These are phyloP conservation scores for Panorpa germanica DNA, from an alignment of 2,888 invertebrate species.

Conservation along the genomic window DNA sequence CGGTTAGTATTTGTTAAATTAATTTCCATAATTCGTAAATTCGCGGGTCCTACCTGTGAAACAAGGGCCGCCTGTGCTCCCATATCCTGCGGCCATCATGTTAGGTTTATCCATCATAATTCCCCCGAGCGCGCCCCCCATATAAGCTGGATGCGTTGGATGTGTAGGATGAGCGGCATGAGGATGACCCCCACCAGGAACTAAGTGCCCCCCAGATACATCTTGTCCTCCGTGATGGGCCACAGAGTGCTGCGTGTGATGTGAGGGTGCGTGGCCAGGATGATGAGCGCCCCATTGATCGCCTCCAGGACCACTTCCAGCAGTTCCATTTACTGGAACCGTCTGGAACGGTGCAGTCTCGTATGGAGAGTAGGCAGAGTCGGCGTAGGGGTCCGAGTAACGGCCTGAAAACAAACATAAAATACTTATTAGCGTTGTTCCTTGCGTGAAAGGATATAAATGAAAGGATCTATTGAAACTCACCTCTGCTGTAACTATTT, in stretches of 20 bases:
- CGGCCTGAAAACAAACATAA: constrained; percentile 19
- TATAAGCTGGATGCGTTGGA: constrained; percentile 32
- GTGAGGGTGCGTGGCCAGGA: constrained; percentile 20
- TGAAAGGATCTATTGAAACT: constrained; percentile 11
- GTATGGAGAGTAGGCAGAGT: constrained; percentile 34
- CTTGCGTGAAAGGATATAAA: constrained; percentile 2
- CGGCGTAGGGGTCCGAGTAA: constrained; percentile 32
- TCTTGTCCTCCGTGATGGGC: too few species aligned
- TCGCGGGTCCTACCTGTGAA: constrained; percentile 32
- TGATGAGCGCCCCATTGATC: constrained; percentile 28
- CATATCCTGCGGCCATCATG: constrained; percentile 23
- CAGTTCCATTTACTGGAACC: constrained; percentile 41
- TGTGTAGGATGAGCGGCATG: constrained; percentile 30
- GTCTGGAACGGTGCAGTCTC: constrained; percentile 54
- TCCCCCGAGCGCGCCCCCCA: constrained; percentile 35
- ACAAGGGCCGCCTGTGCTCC: constrained; percentile 36
- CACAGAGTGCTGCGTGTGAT: constrained; percentile 20
- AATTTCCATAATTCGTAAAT: too few species aligned
- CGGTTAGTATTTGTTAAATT: constrained; percentile 4
- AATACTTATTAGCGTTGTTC: background rate
- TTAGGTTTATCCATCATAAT: constrained; percentile 26
- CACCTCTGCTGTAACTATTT: too few species aligned
- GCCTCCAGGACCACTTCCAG: constrained; percentile 18
- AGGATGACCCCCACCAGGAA: constrained; percentile 19
- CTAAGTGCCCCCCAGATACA: too few species aligned